Base-by-base conservation (phyloP, 2,888 invertebrate genomes). In the Polyommatus iphigenia region DNA sequence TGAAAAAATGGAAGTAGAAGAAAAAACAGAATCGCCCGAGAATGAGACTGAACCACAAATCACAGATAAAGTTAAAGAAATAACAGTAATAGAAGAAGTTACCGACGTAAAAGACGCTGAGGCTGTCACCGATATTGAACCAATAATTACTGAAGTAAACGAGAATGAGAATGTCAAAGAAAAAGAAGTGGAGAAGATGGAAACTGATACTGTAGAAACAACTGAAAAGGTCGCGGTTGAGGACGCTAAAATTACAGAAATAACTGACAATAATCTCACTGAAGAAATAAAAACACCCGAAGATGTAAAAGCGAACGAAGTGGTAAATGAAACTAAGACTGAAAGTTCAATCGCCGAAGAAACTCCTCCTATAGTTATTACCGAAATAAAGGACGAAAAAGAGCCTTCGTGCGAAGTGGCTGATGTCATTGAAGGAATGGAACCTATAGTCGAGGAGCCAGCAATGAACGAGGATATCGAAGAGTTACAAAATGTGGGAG, bases 371-470 rank as follows among this genome's bases (percentile, higher is more conserved):
- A 79, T 82, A 77, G 82, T 86, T 54, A 83, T 89, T 29, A 89
- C 90, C 24, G 90, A 90, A 78, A 83, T 91, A 59, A 85, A 89
- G 5, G 81, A 80, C 72, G 88, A 91, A 10, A 89, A 89, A 80
- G 85, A 88, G 79, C 84, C 82, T 79, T 78, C 89, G 0, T 82
- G 82, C n/a, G 90, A 90, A 78, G 88, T 84, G 7, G 85, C 85
- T 5, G 90, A 91, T 79, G 85, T 88, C 6, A 87, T 89, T 24
- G 89, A 90, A 50, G 89, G 89, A 79, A 80, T 89, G 8, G 90
- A 87, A 78, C 92, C 93, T 0, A 85, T 93, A 1, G 85, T 93
- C 0, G 91, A 93, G 81, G 93, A 93, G 82, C 91, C 91, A 3
- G 77, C 84, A 0, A 81, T 82, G 67, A 80, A 79, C 41, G 88